Evolutionary conservation across 2,113 vertebrate species (phyloP), one percentile per base, ranked within the genome.

Genomic region (Triplophysa rosa): DNA sequence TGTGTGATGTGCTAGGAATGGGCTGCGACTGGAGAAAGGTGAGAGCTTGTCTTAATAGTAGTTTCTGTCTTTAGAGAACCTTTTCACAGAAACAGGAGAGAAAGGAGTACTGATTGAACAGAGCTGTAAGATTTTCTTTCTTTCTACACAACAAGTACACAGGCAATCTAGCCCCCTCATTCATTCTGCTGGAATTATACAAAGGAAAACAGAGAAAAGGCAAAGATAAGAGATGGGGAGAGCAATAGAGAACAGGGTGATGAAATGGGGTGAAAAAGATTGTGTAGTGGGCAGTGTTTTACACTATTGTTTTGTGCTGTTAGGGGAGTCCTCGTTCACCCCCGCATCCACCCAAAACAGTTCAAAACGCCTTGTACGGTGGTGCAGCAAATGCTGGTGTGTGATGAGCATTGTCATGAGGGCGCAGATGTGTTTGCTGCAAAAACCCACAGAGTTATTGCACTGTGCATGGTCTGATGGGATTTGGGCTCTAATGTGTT

Each of bases 371-470:
- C 49, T 14, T 14, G 14, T 52, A 14, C 13, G 8, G 2, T 8
- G 2, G 16, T 29, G 49, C 49, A 17, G 66, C 8, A 47, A 67
- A 47, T 12, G 21, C 45, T 6, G 19, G 19, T 66, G 33, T 37
- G 5, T 37, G 33, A 40, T 21, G 65, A 67, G 47, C 11, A 9
- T 69, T 61, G 16, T n/a, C 1, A 21, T 78, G 58, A 26, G 23
- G n/a, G 17, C 21, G 10, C 45, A 61, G 26, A 69, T n/a, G 40
- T 61, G 67, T 37, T 7, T 37, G 24, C 59, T 68, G 52, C 66
- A 61, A 21, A 70, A n/a, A 70, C 26, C 47, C 42, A 67, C 65
- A 67, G 65, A 78, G 59, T 62, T 61, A 69, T 68, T 56, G 77
- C 17, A 9, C 52, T 33, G 16, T 68, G 54, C 56, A 61, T 8